These are phyloP conservation scores for Sarcophilus harrisii DNA, from an alignment of 2,797 vertebrate genomes.

Conservation along the genomic window DNA sequence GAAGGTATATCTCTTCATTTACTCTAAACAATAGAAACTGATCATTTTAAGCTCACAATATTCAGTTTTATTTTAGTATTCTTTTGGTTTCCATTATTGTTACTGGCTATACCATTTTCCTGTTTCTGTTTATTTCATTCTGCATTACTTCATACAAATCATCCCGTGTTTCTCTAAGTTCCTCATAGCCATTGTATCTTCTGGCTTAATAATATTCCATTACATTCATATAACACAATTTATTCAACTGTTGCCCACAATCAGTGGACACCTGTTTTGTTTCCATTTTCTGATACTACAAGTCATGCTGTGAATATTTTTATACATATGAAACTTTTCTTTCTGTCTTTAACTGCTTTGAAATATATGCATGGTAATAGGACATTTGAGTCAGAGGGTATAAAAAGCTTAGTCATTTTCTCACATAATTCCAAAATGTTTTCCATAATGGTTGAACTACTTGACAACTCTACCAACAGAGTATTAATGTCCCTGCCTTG, in stretches of 20 bases:
- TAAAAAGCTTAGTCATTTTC: not conserved
- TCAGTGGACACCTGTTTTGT: not conserved
- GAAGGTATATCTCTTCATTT: not conserved
- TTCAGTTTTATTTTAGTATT: not conserved
- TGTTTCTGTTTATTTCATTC: not conserved
- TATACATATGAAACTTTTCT: not conserved
- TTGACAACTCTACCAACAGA: not conserved
- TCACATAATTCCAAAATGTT: not conserved
- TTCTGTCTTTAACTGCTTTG: not conserved
- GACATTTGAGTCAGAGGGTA: not conserved
- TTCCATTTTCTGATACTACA: not conserved
- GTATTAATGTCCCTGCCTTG: not conserved
- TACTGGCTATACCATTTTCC: not conserved
- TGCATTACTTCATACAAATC: not conserved
- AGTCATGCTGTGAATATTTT: not conserved
- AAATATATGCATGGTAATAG: not conserved
- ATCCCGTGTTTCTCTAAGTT: not conserved
- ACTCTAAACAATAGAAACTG: not conserved
- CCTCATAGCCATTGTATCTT: too few relatives aligned
- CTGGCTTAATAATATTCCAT: not conserved
- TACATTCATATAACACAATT: not conserved
- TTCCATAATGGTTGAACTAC: not conserved
- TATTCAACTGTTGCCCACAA: not conserved
- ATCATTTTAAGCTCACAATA: not conserved
- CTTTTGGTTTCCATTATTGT: not conserved